Evolutionary conservation across 2,888 invertebrate species (phyloP), one percentile per base, ranked within the genome.

Genomic region (Hylaea fasciaria): DNA sequence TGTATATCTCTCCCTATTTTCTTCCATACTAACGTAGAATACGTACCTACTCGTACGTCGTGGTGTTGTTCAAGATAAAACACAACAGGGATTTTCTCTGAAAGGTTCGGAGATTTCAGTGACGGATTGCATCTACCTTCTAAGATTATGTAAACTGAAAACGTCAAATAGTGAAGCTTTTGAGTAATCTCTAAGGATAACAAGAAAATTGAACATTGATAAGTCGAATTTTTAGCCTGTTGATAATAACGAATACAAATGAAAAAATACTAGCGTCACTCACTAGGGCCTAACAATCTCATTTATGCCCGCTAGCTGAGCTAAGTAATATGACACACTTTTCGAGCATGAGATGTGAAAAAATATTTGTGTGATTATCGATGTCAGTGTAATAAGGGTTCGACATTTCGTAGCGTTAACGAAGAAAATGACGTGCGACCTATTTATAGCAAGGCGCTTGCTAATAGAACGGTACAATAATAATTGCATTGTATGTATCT

Each of bases 71-170:
- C 28, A 54, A 54, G 16, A 54, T 39, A 46, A 45, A 44, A 45
- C 28, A 52, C 16, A 28, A 11, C 3, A 16, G 41, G 32, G 13
- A 41, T 51, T 43, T 29, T 40, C 13, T 49, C 28, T 40, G 29
- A 29, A 22, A 28, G 35, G 14, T 43, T 29, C 29, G 43, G 37
- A 44, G 8, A 37, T 22, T 45, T 37, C 32, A 17, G 4, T 35
- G 35, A 14, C n/a, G 37, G 13, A 50, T 48, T 58, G 53, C 29
- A 43, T 53, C 28, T 35, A 43, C 37, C 11, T 48, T 16, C 13
- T 46, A 13, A 32, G n/a, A 32, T 32, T 10, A 46, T 32, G 32
- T 32, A 14, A 12, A 44, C 10, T n/a, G n/a, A 11, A 4, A 37
- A n/a, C 12, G 12, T 13, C 12, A 44, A 8, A 44, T 44, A n/a